Base-by-base conservation (phyloP, 2,888 invertebrate species). In the Amphipoea oculea region DNA sequence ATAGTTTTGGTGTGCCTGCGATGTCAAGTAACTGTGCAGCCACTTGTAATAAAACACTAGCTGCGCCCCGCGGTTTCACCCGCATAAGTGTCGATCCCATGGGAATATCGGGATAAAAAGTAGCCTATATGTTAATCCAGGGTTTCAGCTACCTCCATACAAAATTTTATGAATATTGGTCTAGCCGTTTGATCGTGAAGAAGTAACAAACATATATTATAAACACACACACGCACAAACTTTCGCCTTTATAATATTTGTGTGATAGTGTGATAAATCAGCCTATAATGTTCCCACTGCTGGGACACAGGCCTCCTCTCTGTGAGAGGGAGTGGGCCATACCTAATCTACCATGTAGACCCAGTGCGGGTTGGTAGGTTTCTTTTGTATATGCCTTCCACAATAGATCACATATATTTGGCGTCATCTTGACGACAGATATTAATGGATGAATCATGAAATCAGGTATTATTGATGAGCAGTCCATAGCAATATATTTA, bases 371-470 rank as follows among this genome's bases (percentile, higher is more conserved):
- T 60, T 60, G 60, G n/a, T n/a, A n/a, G 11, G n/a, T n/a, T 29
- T 29, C 17, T 9, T 42, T 42, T 42, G 42, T 42, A 14, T 4
- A 40, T 48, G 48, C 29, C 63, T 29, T 63, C 62, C 17, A 57
- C 14, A 63, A 14, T 29, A 7, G 29, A 63, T 29, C 29, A 29
- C 29, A 48, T 48, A 48, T 63, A 63, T 63, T 29, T 63, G 17
- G 29, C 17, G 17, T 63, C 29, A 20, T 29, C 63, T 63, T 9
- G 63, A 29, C 17, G 63, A n/a, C n/a, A n/a, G n/a, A n/a, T n/a
- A n/a, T n/a, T n/a, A n/a, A n/a, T n/a, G 17, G 63, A 63, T 63
- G 63, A 63, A 63, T 63, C 29, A 63, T 63, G 63, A 63, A 63
- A 36, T 36, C 63, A 63, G 29, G 29, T 36, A 63, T 36, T 36